These are phyloP conservation scores for Cheilosia variabilis DNA, from an alignment of 2,888 invertebrate genomes.

Conservation along the genomic window DNA sequence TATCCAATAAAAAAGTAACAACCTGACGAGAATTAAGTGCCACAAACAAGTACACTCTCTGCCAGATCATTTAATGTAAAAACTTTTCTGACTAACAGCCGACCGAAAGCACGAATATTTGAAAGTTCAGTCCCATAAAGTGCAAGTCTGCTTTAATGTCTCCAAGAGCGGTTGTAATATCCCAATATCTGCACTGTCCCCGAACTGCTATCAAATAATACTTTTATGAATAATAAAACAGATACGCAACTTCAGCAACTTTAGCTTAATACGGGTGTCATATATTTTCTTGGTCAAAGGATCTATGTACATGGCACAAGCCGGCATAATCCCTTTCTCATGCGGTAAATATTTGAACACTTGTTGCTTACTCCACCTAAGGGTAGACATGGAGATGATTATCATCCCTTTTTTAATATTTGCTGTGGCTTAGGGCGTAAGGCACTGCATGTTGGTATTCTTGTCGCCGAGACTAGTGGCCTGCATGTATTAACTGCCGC, in stretches of 20 bases:
- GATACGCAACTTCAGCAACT: neutral
- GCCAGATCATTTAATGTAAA: neutral
- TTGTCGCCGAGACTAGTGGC: neutral
- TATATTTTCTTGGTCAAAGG: neutral
- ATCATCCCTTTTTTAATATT: neutral
- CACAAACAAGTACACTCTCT: neutral
- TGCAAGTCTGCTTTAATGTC: neutral
- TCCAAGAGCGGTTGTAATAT: neutral
- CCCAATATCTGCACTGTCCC: neutral
- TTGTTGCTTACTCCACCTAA: neutral
- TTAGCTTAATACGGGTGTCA: neutral
- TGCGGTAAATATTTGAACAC: neutral
- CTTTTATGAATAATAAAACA: neutral
- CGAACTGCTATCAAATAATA: neutral
- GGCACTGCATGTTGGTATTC: neutral
- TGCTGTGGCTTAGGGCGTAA: neutral
- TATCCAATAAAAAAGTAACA: neutral
- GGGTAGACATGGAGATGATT: neutral
- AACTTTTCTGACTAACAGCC: neutral
- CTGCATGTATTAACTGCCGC: neutral
- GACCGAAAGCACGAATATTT: neutral
- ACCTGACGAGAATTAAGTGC: neutral
- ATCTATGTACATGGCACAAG: too few relatives aligned
- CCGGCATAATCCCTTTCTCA: neutral
- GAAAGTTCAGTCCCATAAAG: neutral